Conservation (phyloP, 1,140 invertebrate genomes). For the Potamilus streckersoni region DNA sequence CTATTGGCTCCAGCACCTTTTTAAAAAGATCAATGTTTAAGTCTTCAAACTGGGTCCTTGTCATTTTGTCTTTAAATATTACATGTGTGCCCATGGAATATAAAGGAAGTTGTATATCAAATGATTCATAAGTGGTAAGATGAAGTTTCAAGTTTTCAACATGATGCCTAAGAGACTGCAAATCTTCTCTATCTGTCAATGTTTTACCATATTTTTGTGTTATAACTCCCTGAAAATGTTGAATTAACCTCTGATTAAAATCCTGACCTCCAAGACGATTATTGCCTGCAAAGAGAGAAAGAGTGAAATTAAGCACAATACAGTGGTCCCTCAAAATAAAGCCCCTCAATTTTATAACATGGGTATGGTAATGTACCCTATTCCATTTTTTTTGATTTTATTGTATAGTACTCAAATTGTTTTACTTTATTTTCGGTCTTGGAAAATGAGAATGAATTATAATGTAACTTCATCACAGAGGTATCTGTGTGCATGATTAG, state of each 20-base stretch:
- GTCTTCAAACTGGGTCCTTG: constrained; percentile 67
- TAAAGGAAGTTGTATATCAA: constrained; percentile 57
- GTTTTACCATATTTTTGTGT: constrained; percentile 48
- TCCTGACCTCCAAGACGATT: constrained; percentile 71
- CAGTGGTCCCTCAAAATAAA: too few species aligned
- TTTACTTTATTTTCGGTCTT: too few species aligned
- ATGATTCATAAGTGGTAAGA: constrained; percentile 58
- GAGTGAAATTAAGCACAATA: too few species aligned
- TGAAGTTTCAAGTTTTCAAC: constrained; percentile 69
- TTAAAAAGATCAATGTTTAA: constrained; percentile 68
- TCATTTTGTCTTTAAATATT: constrained; percentile 48
- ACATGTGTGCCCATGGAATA: constrained; percentile 49
- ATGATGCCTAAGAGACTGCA: constrained; percentile 68
- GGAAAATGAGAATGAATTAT: too few species aligned
- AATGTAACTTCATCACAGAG: too few species aligned
- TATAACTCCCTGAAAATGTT: constrained; percentile 56
- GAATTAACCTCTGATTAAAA: constrained; percentile 68
- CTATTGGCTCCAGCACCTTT: constrained; percentile 64
- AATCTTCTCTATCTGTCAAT: constrained; percentile 67
- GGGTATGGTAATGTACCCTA: too few species aligned
- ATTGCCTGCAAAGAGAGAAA: constrained; percentile 60
- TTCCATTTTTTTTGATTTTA: too few species aligned
- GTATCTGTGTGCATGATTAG: too few species aligned
- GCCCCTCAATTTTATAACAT: too few species aligned
- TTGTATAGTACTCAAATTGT: too few species aligned